Base-by-base conservation (phyloP, 2,113 vertebrate species). In the Fulica atra region DNA sequence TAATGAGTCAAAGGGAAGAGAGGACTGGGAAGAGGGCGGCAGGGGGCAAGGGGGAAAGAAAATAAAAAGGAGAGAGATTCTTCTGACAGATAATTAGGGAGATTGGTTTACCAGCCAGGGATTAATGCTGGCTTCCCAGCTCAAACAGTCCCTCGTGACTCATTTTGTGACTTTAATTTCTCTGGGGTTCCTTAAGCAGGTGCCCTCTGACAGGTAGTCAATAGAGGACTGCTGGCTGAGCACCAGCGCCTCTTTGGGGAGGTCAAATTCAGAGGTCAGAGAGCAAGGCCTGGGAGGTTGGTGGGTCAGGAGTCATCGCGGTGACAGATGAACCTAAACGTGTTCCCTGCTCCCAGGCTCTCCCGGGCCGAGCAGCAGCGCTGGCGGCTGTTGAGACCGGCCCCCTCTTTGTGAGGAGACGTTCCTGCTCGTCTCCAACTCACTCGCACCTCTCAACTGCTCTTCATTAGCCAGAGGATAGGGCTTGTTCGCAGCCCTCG, bases 171-270 rank as follows among this genome's bases (percentile, higher is more conserved):
- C 98, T 98, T 98, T 98, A 98, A 99, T 99, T 99, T 99, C 98
- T 97, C 94, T 94, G 97, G 98, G 93, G 86, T 89, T 88, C 92
- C 96, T 95, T 93, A 90, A 96, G 97, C 98, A 98, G 98, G 99
- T 99, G 99, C 98, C 98, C 93, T 48, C 82, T 98, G 99, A 98
- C 98, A 99, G 99, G 99, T 99, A 99, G 99, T 99, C 99, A 99
- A 99, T 99, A 99, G 98, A 93, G 97, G 97, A 94, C 96, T 98
- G 97, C 96, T 98, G 98, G 97, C 88, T 40, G 91, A 97, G 98
- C 98, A 97, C 97, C 96, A 94, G 98, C 88, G 93, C 97, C 97
- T 97, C 97, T 98, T 92, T 88, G 96, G 97, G 96, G 96, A 98
- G 99, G 99, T 99, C 99, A 98, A 97, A 96, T 97, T 94, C 61